phyloP scores from a whole-genome alignment of 2,888 invertebrate genomes.

The Arge pagana region DNA sequence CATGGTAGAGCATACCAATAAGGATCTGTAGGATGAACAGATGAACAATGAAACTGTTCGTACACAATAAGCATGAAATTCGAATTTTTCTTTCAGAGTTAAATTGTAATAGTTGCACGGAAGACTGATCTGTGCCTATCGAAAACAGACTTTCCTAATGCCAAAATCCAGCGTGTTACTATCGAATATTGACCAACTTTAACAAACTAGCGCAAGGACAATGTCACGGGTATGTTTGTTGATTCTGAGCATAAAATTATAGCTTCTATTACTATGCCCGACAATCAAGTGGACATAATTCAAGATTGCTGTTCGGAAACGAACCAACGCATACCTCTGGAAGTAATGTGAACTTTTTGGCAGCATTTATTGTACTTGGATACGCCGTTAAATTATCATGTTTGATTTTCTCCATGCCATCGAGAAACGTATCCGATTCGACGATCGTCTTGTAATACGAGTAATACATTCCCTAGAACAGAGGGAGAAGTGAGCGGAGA shows the following conservation, averaged over 20 bases:
- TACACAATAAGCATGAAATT: too few species aligned
- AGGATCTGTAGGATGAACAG: slow-evolving; percentile 44
- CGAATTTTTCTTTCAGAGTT: too few species aligned
- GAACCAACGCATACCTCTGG: slow-evolving; percentile 71
- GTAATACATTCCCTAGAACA: slow-evolving; percentile 77
- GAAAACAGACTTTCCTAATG: too few species aligned
- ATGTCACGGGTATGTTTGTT: too few species aligned
- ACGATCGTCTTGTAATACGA: slow-evolving; percentile 85
- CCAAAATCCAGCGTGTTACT: too few species aligned
- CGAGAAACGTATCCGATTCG: slow-evolving; percentile 65
- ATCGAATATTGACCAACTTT: too few species aligned
- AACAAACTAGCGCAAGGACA: too few species aligned
- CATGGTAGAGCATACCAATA: slow-evolving; percentile 61
- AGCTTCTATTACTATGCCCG: too few species aligned
- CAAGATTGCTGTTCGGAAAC: not conserved
- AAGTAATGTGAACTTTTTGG: slow-evolving; percentile 81
- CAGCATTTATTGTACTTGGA: slow-evolving; percentile 79
- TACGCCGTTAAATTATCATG: slow-evolving; percentile 80
- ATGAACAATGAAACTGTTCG: not conserved
- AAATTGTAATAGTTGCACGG: too few species aligned
- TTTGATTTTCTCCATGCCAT: slow-evolving; percentile 68
- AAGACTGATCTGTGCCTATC: too few species aligned
- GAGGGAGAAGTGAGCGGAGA: slow-evolving; percentile 14
- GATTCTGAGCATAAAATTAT: too few species aligned
- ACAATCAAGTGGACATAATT: not conserved